Percentiles rank a stretch among this genome's conserved stretches.
Conservation (phyloP, 64 coral and sea anemone genomes). For the Montipora capricornis region DNA sequence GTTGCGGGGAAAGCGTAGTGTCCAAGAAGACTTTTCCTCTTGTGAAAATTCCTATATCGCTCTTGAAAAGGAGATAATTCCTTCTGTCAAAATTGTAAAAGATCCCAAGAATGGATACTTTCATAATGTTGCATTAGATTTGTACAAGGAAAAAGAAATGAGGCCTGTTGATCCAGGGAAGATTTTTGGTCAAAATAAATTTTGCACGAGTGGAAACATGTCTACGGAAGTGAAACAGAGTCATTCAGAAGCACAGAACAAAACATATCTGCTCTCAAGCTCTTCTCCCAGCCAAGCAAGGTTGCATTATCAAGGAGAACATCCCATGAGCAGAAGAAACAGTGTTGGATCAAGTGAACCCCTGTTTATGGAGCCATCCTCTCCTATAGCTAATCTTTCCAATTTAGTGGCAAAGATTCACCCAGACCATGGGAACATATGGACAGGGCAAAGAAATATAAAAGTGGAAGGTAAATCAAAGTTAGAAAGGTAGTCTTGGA, state of each 20-base stretch:
- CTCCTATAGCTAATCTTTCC: constrained; percentile 71
- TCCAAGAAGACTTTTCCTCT: not conserved
- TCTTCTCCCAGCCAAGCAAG: not conserved
- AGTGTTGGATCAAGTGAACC: not conserved
- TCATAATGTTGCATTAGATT: not conserved
- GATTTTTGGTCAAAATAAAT: constrained; percentile 30
- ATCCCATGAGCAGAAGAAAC: not conserved
- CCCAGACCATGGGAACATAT: constrained; percentile 46
- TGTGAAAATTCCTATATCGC: not conserved
- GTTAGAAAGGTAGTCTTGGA: not conserved
- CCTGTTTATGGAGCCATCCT: constrained; percentile 22
- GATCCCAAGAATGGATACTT: not conserved
- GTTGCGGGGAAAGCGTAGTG: not conserved
- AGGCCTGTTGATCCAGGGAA: constrained; percentile 22
- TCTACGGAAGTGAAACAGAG: not conserved
- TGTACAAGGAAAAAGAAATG: constrained; percentile 1
- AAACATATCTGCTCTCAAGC: not conserved
- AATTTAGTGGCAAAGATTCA: constrained; percentile 67
- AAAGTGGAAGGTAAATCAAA: constrained; percentile 11
- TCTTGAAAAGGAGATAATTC: not conserved
- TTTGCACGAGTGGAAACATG: not conserved
- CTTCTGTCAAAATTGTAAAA: not conserved
- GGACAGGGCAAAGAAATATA: constrained; percentile 16
- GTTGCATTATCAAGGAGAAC: not conserved
- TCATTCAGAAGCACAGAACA: not conserved